These are phyloP conservation scores for Aelia acuminata DNA, from an alignment of 2,888 invertebrate species.

Conservation along the genomic window DNA sequence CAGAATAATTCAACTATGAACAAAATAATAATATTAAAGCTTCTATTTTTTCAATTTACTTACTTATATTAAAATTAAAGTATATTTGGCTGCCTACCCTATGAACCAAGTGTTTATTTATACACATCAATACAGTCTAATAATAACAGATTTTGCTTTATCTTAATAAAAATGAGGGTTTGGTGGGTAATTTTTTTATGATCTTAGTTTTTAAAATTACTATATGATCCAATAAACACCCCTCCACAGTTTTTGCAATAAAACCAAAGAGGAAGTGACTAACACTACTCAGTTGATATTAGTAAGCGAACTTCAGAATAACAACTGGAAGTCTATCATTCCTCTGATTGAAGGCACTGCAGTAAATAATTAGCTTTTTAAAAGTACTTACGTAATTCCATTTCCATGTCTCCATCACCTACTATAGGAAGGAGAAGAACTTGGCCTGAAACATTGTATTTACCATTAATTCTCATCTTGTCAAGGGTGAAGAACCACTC, in stretches of 20 bases:
- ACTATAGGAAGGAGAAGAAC: conserved; percentile 73
- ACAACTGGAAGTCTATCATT: background rate
- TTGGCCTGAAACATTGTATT: conserved; percentile 73
- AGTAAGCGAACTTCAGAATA: background rate
- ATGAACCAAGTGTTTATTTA: no score
- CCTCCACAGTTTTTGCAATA: background rate
- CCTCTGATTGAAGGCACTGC: no score
- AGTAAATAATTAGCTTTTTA: background rate
- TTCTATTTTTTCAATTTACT: no score
- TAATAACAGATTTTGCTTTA: no score
- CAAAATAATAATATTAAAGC: no score
- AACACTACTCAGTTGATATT: background rate
- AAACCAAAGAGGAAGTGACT: background rate
- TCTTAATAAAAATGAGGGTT: background rate
- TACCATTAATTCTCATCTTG: conserved; percentile 72
- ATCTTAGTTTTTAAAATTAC: background rate
- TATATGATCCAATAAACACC: background rate
- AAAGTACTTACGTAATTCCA: conserved; percentile 72
- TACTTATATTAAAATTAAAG: no score
- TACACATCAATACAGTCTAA: no score
- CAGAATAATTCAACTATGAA: no score
- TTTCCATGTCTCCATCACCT: conserved; percentile 73
- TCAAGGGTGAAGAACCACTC: conserved; percentile 70
- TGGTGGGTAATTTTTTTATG: background rate
- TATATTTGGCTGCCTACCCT: no score